phyloP scores from a whole-genome alignment of 2,888 invertebrate species.

The Leucozona laternaria region DNA sequence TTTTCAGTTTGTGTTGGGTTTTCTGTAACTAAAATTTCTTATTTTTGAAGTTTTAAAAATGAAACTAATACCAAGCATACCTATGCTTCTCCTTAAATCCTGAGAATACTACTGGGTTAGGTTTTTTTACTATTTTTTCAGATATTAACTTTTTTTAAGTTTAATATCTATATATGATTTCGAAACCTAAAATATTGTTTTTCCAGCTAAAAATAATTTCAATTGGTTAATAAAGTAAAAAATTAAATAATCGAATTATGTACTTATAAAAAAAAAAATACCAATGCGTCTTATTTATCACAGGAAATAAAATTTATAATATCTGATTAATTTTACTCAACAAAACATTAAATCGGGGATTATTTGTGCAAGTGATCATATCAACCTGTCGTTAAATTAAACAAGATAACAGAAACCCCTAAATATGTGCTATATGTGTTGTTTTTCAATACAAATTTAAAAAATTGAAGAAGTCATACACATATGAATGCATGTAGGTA shows the following conservation, averaged over 20 bases:
- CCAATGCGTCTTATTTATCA: background rate
- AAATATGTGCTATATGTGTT: background rate
- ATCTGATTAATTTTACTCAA: conserved; percentile 30
- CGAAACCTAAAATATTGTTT: too few relatives aligned
- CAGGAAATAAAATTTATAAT: conserved; percentile 33
- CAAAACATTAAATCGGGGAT: conserved; percentile 1
- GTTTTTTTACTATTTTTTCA: too few relatives aligned
- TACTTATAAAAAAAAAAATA: background rate
- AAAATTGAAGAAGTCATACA: background rate
- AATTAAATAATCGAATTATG: background rate
- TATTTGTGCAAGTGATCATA: conserved; percentile 47
- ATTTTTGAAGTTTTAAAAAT: too few relatives aligned
- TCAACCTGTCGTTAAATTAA: conserved; percentile 41
- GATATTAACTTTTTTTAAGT: too few relatives aligned
- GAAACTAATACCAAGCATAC: too few relatives aligned
- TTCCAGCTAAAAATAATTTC: too few relatives aligned
- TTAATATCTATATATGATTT: too few relatives aligned
- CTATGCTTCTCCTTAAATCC: too few relatives aligned
- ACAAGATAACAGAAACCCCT: conserved; percentile 21
- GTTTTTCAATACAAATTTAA: background rate
- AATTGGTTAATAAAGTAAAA: background rate
- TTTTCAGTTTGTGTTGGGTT: too few relatives aligned
- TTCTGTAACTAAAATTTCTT: too few relatives aligned
- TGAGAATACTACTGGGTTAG: too few relatives aligned
- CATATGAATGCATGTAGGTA: background rate